phyloP scores from a whole-genome alignment of 2,888 invertebrate species.

The Plutella xylostella region DNA sequence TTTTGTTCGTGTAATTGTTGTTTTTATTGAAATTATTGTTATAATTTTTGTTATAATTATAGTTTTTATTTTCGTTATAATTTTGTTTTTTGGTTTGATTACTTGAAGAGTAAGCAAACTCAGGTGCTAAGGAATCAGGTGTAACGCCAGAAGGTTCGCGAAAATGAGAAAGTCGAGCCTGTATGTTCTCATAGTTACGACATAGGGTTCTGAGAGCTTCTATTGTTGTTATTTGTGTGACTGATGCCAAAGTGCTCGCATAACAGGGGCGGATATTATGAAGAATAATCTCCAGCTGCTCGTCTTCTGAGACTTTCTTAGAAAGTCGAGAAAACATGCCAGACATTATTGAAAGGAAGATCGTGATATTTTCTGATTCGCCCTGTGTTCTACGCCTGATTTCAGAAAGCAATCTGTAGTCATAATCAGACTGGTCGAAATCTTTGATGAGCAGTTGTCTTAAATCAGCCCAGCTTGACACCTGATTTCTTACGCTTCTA shows the following conservation, averaged over 20 bases:
- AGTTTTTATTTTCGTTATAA: neutral
- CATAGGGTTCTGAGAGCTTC: constrained; percentile 1
- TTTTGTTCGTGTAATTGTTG: neutral
- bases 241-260: too few species aligned
- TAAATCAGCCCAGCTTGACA: constrained; percentile 4
- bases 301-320: constrained; percentile 14
- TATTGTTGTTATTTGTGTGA: neutral
- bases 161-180: too few species aligned
- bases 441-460: too few species aligned
- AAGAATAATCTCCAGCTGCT: constrained; percentile 19
- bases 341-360: too few species aligned
- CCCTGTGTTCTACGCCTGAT: constrained; percentile 8
- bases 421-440: neutral
- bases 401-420: constrained; percentile 2
- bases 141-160: neutral
- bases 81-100: neutral
- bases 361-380: too few species aligned
- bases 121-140: neutral
- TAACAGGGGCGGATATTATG: constrained; percentile 8
- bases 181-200: neutral
- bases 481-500: neutral
- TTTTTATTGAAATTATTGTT: neutral
- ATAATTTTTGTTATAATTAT: constrained; percentile 10
- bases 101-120: neutral
- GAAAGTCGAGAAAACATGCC: constrained; percentile 18